Percentiles rank a stretch among this genome's conserved stretches.
phyloP scores from a whole-genome alignment of 2,797 vertebrate species.

The Prunella strophiata region DNA sequence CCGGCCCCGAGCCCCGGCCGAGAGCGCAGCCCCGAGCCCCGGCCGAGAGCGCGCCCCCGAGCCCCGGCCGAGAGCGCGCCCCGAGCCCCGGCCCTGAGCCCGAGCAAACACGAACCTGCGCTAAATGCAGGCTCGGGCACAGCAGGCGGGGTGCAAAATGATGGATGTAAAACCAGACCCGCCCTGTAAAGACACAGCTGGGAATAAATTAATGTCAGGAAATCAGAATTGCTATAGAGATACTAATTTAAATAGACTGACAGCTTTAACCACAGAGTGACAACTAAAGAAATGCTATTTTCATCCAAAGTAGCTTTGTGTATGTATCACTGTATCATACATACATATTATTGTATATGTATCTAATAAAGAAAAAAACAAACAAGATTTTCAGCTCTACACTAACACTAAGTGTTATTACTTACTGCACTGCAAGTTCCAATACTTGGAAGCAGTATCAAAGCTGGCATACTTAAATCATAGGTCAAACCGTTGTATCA shows the following conservation, averaged over 20 bases:
- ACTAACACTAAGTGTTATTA: rapidly evolving
- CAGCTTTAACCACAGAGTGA: neutral
- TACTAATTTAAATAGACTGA: rapidly evolving
- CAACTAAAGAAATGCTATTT: rapidly evolving
- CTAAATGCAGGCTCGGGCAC: rapidly evolving
- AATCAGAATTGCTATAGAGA: rapidly evolving
- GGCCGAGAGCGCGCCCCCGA: neutral
- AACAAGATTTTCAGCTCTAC: neutral
- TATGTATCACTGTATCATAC: rapidly evolving
- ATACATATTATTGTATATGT: rapidly evolving
- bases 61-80: neutral
- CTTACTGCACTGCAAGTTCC: rapidly evolving
- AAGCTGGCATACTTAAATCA: neutral
- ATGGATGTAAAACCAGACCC: rapidly evolving
- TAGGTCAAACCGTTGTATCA: neutral
- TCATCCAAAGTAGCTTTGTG: neutral
- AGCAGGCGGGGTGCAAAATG: rapidly evolving
- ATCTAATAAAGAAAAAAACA: neutral
- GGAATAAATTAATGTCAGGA: rapidly evolving
- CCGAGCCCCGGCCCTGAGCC: no score
- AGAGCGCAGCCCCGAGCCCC: no score
- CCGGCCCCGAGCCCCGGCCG: no score
- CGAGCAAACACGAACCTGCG: neutral
- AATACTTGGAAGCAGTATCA: rapidly evolving
- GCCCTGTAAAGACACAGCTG: neutral